Base-by-base conservation (phyloP, 1,140 invertebrate species). In the Thaumetopoea pityocampa region DNA sequence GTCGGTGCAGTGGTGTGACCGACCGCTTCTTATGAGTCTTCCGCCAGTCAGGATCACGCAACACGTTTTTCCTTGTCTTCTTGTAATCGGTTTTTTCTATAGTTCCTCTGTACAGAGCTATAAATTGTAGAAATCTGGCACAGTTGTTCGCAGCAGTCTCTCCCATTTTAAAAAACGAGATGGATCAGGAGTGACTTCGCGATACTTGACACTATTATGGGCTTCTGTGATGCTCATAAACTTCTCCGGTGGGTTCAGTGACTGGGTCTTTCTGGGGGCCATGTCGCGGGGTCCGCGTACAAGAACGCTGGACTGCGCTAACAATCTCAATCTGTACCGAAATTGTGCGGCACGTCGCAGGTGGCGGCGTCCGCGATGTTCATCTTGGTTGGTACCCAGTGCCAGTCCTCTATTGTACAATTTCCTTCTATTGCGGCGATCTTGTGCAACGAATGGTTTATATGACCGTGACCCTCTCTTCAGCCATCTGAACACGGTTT, bases 371-470 rank as follows among this genome's bases (percentile, higher is more conserved):
- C 45, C 1, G 45, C 36, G 0, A 12, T 5, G 8, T 48, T 48
- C 0, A 11, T 1, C 1, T 12, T 11, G 0, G 45, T 23, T 4
- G 45, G 45, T 2, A 48, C 12, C 36, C 36, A 48, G 1, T 10
- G 9, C 62, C 62, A 68, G 2, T 66, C 45, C 1, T 23, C 10
- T 0, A 18, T 9, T 18, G 9, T 18, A 5, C 7, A 18, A 6
- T 6, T 5, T 5, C 7, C n/a, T 23, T 16, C 5, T 40, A 68
- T 60, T 36, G 53, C 54, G 0, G 40, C 52, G 0, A 68, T 1
- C 0, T 62, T 68, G 59, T 2, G 62, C 40, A 2, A 68, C 65
- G 37, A 64, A 66, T 2, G 32, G 30, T 33, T 65, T 53, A 24
- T 26, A 58, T 1, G n/a, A 4, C 12, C 60, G 9, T 3, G 53